phyloP scores from a whole-genome alignment of 1,140 invertebrate genomes.

The Gonatopus flavifemur region DNA sequence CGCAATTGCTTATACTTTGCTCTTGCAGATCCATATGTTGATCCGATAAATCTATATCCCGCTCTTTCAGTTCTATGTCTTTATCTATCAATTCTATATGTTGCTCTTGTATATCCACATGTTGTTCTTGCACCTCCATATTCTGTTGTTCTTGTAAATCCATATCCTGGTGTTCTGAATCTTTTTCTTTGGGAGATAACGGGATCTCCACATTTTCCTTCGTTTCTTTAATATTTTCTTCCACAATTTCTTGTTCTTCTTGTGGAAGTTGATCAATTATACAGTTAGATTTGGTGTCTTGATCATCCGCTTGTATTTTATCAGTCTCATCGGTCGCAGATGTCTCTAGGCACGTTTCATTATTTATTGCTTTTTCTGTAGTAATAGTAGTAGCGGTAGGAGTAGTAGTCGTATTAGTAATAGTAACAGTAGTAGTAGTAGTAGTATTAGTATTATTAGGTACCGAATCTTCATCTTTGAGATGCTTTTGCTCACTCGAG shows the following conservation, averaged over 20 bases:
- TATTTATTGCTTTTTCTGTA: no score
- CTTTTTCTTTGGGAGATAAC: slow-evolving; percentile 20
- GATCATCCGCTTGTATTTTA: slow-evolving; percentile 21
- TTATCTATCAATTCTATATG: no score
- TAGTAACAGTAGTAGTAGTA: slow-evolving; percentile 17
- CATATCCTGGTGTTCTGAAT: slow-evolving; percentile 2
- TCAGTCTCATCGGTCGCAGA: slow-evolving; percentile 17
- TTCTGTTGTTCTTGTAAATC: slow-evolving; percentile 9
- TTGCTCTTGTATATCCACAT: slow-evolving; percentile 6
- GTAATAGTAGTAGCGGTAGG: no score
- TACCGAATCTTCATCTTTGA: slow-evolving; percentile 24
- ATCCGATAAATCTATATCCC: no score
- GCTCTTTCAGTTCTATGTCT: no score
- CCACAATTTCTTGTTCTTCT: slow-evolving; percentile 16
- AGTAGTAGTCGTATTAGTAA: no score
- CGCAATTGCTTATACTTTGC: slow-evolving; percentile 12
- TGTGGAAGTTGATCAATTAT: slow-evolving; percentile 16
- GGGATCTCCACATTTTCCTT: slow-evolving; percentile 23
- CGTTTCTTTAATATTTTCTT: slow-evolving; percentile 14
- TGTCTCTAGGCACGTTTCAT: no score
- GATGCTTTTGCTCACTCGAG: slow-evolving; percentile 27
- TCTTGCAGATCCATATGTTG: slow-evolving; percentile 6
- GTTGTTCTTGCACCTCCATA: no score
- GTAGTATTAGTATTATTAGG: slow-evolving; percentile 23
- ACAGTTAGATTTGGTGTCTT: slow-evolving; percentile 17